Percentiles rank a stretch among this genome's conserved stretches.
phyloP scores from a whole-genome alignment of 1,140 invertebrate genomes.

The Drosophila murphyi region DNA sequence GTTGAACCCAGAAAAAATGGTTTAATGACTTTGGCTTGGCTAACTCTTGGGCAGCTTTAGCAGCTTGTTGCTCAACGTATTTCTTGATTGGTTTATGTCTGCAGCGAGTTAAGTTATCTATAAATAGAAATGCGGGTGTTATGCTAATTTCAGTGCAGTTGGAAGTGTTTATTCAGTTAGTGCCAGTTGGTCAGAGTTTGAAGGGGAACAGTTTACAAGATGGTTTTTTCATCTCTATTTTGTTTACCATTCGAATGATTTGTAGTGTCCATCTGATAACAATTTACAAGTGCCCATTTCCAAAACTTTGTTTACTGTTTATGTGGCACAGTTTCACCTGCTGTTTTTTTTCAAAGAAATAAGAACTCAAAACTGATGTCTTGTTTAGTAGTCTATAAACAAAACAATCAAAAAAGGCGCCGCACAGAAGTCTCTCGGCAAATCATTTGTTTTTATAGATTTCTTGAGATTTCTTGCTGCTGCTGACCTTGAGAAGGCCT shows the following conservation, averaged over 20 bases:
- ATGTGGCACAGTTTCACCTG: slow-evolving; percentile 31
- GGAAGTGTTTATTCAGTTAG: slow-evolving; percentile 16
- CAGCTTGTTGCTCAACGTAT: not conserved
- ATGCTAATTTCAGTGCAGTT: slow-evolving; percentile 24
- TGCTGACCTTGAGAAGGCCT: slow-evolving; percentile 35
- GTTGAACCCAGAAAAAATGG: not conserved
- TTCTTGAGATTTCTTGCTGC: not conserved
- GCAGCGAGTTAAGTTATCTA: slow-evolving; percentile 1
- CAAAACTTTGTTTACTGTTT: not conserved
- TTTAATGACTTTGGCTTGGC: not conserved
- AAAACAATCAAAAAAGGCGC: slow-evolving; percentile 38
- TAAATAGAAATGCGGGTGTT: slow-evolving; percentile 28
- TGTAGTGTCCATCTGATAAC: slow-evolving; percentile 30
- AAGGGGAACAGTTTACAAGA: slow-evolving; percentile 8
- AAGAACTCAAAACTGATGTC: slow-evolving; percentile 10
- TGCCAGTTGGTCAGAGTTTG: not conserved
- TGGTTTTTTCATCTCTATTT: not conserved
- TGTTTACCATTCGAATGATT: slow-evolving; percentile 34
- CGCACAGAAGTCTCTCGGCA: slow-evolving; percentile 1
- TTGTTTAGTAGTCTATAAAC: slow-evolving; percentile 34
- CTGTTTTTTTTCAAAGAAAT: slow-evolving; percentile 15
- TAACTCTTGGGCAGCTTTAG: not conserved
- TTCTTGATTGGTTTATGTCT: slow-evolving; percentile 9
- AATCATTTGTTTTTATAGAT: slow-evolving; percentile 19
- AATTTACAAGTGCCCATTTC: slow-evolving; percentile 7